phyloP scores from a whole-genome alignment of 2,113 vertebrate species.

The Casuarius casuarius region DNA sequence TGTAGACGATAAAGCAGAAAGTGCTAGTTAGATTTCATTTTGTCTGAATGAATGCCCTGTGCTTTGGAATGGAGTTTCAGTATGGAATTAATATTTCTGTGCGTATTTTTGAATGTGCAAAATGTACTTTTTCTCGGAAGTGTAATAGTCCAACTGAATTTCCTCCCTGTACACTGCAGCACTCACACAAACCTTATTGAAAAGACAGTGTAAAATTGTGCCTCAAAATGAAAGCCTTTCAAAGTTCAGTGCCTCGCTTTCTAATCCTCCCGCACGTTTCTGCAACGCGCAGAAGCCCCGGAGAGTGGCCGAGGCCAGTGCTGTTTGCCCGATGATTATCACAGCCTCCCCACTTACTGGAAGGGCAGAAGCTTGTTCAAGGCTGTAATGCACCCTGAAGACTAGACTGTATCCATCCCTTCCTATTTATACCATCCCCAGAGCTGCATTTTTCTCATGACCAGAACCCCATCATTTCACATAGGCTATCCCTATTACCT shows the following conservation, averaged over 20 bases:
- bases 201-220: background rate
- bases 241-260: background rate
- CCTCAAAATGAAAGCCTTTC: background rate
- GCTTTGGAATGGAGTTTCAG: background rate
- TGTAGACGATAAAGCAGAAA: background rate
- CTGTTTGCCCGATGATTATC: background rate
- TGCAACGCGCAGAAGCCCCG: background rate
- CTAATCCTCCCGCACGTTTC: background rate
- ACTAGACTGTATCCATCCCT: background rate
- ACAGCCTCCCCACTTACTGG: background rate
- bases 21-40: background rate
- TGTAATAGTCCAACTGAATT: background rate
- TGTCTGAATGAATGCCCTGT: background rate
- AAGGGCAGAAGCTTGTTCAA: background rate
- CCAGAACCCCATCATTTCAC: background rate
- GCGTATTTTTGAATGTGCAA: background rate
- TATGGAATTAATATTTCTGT: background rate
- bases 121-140: background rate
- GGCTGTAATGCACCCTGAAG: background rate
- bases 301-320: background rate
- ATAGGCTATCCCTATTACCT: background rate
- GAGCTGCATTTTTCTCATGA: background rate
- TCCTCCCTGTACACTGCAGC: background rate
- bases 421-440: background rate
- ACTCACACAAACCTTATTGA: background rate